Percentiles rank a stretch among this genome's conserved stretches.
Evolutionary conservation across 2,888 invertebrate species (phyloP).

Genomic region (Stegana nigrithorax): DNA sequence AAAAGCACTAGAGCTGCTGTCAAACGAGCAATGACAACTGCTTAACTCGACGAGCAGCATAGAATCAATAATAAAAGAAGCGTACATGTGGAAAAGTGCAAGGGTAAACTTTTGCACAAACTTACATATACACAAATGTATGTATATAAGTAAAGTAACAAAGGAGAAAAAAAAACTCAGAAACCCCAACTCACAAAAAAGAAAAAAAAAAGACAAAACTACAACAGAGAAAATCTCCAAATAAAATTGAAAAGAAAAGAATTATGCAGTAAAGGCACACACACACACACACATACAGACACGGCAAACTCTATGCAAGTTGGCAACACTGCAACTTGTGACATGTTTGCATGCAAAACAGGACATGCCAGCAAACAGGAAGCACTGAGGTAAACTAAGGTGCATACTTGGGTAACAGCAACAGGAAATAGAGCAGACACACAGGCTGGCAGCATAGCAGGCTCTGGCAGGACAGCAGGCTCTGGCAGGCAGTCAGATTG

Average conservation of each 20-base stretch:
- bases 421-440: constrained; percentile 10
- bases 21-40: constrained; percentile 10
- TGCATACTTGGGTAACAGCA: background rate
- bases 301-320: background rate
- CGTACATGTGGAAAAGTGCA: constrained; percentile 30
- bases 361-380: constrained; percentile 1
- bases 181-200: background rate
- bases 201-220: background rate
- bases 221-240: background rate
- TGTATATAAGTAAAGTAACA: background rate
- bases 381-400: constrained; percentile 6
- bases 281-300: constrained; percentile 7
- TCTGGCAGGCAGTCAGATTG: background rate
- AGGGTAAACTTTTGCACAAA: constrained; percentile 40
- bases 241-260: constrained; percentile 15
- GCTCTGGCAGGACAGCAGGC: constrained; percentile 1
- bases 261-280: constrained; percentile 23
- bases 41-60: background rate
- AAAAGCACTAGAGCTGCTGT: too few species aligned
- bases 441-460: too few species aligned
- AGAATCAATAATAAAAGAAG: constrained; percentile 16
- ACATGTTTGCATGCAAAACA: constrained; percentile 21
- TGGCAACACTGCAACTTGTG: constrained; percentile 16
- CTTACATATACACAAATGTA: background rate
- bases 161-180: background rate